These are phyloP conservation scores for Clivina fossor DNA, from an alignment of 2,888 invertebrate genomes.

Conservation along the genomic window DNA sequence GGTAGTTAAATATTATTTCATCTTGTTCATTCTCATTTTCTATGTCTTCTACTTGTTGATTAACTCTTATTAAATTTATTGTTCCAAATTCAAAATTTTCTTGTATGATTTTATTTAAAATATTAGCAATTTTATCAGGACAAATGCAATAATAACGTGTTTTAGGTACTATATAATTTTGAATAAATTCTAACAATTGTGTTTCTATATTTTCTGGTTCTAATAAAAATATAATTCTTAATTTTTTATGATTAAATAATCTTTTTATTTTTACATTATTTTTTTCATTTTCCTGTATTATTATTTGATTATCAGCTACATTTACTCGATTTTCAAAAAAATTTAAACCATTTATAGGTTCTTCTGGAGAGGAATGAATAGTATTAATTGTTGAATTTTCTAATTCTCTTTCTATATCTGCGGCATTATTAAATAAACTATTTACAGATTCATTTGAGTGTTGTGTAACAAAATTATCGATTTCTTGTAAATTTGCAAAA, in stretches of 20 bases:
- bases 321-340: too few species aligned
- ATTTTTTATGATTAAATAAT: conserved; percentile 10
- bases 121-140: conserved; percentile 9
- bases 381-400: too few species aligned
- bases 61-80: conserved; percentile 3
- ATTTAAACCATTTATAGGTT: too few species aligned
- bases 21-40: background rate
- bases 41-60: conserved; percentile 4
- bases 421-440: too few species aligned
- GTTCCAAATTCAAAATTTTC: background rate
- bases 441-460: background rate
- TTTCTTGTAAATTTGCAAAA: too few species aligned
- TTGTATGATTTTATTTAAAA: conserved; percentile 8
- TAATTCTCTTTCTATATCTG: too few species aligned
- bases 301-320: conserved; percentile 8
- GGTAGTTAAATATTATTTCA: conserved; percentile 2
- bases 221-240: conserved; percentile 5
- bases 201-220: conserved; percentile 2
- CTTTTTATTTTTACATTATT: conserved; percentile 7
- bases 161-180: conserved; percentile 12
- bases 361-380: too few species aligned
- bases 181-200: conserved; percentile 4
- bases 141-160: conserved; percentile 12
- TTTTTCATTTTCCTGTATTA: conserved; percentile 7
- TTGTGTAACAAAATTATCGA: background rate